Percentiles rank a stretch among this genome's conserved stretches.
phyloP scores from a whole-genome alignment of 2,797 vertebrate genomes.

The Geotrypetes seraphini region DNA sequence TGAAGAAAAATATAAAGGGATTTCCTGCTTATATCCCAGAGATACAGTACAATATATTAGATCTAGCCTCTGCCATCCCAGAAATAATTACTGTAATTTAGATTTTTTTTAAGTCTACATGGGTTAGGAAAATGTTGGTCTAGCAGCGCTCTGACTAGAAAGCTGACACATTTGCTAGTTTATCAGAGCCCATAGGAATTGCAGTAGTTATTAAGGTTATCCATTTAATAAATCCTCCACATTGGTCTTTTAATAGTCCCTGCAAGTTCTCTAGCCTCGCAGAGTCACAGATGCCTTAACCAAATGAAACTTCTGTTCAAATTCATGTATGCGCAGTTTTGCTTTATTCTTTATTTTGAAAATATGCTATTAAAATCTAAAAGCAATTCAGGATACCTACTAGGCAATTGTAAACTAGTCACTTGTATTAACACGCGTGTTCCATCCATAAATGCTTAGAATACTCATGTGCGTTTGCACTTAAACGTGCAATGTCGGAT shows the following conservation, averaged over 20 bases:
- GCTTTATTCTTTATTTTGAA: not conserved
- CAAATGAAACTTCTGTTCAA: not conserved
- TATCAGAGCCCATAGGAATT: not conserved
- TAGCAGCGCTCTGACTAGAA: not conserved
- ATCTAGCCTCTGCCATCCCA: conserved; percentile 1
- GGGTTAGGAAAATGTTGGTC: not conserved
- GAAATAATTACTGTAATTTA: too few species aligned
- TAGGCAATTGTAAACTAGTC: too few species aligned
- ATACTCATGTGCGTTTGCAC: too few species aligned
- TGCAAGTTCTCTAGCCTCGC: rapidly evolving
- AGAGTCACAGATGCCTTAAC: not conserved
- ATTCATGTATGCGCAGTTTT: not conserved
- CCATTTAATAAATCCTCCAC: conserved; percentile 1
- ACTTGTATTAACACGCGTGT: too few species aligned
- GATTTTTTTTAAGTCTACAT: not conserved
- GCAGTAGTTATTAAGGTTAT: conserved; percentile 3
- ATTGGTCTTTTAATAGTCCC: not conserved
- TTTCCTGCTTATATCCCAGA: conserved; percentile 7
- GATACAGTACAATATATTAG: not conserved
- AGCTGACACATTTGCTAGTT: conserved; percentile 1
- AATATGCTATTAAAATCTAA: too few species aligned
- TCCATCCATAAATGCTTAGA: too few species aligned
- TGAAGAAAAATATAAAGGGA: conserved; percentile 22
- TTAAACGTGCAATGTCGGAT: too few species aligned
- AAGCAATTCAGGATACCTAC: too few species aligned